Evolutionary conservation across 2,797 vertebrate genomes (phyloP), one percentile per base, ranked within the genome.

Genomic region (Nyctibius grandis): DNA sequence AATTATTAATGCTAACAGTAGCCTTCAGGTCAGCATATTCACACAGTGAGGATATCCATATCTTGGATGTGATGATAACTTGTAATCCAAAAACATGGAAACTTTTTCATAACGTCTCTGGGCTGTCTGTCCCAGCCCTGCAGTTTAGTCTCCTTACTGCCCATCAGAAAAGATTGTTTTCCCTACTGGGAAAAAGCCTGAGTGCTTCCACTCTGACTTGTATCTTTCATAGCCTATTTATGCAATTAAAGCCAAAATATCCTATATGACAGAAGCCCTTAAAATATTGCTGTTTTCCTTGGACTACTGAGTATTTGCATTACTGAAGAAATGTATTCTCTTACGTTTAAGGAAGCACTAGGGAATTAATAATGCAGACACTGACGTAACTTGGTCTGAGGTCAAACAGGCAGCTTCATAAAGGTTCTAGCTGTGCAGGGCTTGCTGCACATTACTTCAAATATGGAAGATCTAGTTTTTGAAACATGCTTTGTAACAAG

Each of bases 281-380:
- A 47, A 93, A 88, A 89, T 42, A n/a, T 23, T 80, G 23, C 73
- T 80, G 70, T 64, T 93, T 90, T 80, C 42, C n/a, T 94, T 94
- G 76, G 85, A 38, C 74, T 59, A 18, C 51, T 80, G 54, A 63
- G 15, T 64, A 85, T 93, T 94, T 96, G 56, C 40, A 42, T 73
- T 75, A 48, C 69, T 91, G 75, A 48, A 87, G 64, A 82, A 77
- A 82, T 21, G 9, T 34, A 6, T 47, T 76, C 47, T 38, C n/a
- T 67, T 53, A 11, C 34, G 60, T 78, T 89, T 91, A 59, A 80
- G 70, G 74, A 80, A 94, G 60, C 60, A 73, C 36, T 60, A 45
- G 81, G 91, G 54, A 92, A 57, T n/a, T 72, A 93, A 85, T 76
- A 86, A 70, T 15, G 48, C 56, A 86, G 84, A 79, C 13, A 11